A percentile compares a stretch with the other conserved stretches of the same genome.
Evolutionary conservation across 1,140 invertebrate genomes (phyloP).

Genomic region (Pogonomyrmex californicus): DNA sequence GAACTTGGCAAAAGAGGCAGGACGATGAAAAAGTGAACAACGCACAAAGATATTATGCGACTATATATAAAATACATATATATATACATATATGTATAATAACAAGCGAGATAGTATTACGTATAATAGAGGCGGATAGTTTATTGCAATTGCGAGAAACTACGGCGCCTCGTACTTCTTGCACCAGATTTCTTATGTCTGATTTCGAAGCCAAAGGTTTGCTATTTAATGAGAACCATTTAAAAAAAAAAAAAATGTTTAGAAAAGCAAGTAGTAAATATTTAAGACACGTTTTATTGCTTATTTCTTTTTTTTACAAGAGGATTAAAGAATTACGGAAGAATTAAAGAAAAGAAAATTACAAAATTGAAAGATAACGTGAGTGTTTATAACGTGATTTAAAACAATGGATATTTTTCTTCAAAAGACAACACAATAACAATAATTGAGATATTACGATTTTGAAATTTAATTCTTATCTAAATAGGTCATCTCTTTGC

Average conservation of each 20-base stretch:
- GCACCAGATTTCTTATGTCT: neutral
- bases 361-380: neutral
- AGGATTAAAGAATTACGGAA: too few species aligned
- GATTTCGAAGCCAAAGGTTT: neutral
- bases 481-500: neutral
- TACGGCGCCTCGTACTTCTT: neutral
- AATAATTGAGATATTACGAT: neutral
- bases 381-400: too few species aligned
- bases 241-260: too few species aligned
- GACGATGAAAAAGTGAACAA: constrained; percentile 12
- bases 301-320: too few species aligned
- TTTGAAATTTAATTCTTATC: constrained; percentile 3
- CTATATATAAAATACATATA: neutral
- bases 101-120: neutral
- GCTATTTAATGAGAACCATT: neutral
- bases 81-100: neutral
- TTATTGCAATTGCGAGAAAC: constrained; percentile 2
- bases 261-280: too few species aligned
- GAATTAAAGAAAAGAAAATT: too few species aligned
- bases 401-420: neutral
- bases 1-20: constrained; percentile 44
- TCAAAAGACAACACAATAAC: neutral
- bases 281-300: too few species aligned
- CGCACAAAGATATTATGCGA: neutral
- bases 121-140: neutral